A percentile compares a stretch with the other conserved stretches of the same genome.
These are phyloP conservation scores for Drosophila atripex DNA, from an alignment of 2,888 invertebrate genomes.

Conservation along the genomic window DNA sequence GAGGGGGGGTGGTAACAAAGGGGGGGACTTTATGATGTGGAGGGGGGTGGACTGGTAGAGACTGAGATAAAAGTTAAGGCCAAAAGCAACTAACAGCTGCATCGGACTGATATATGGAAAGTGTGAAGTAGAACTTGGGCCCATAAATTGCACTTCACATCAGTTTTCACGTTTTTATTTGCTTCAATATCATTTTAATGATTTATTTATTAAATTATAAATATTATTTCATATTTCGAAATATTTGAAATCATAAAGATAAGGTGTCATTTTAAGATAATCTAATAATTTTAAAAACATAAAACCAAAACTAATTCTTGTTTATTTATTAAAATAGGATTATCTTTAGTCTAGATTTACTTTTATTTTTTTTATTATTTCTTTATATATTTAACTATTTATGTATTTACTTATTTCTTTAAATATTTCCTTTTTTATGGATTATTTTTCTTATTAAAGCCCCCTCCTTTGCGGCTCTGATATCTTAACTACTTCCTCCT, in stretches of 20 bases:
- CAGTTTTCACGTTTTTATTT: conserved; percentile 3
- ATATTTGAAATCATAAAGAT: not conserved
- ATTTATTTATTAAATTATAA: too few species aligned
- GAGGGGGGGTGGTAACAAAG: not conserved
- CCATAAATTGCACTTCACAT: conserved; percentile 2
- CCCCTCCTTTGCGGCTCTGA: too few species aligned
- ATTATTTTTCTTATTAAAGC: not conserved
- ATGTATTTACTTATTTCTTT: not conserved
- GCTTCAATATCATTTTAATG: not conserved
- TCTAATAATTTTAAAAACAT: too few species aligned
- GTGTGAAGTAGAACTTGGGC: conserved; percentile 21
- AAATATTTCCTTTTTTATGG: not conserved
- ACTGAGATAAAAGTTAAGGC: conserved; percentile 51
- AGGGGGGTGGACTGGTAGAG: too few species aligned
- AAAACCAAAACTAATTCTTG: too few species aligned
- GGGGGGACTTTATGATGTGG: not conserved
- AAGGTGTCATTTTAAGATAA: too few species aligned
- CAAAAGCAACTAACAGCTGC: conserved; percentile 49
- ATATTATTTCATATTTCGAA: too few species aligned
- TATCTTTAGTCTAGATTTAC: not conserved
- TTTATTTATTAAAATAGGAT: too few species aligned
- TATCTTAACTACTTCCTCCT: not conserved
- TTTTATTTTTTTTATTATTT: not conserved
- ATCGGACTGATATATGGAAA: conserved; percentile 13
- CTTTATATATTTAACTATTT: not conserved